phyloP scores from a whole-genome alignment of 2,797 vertebrate genomes.

The Mormyrus proboscirostris region DNA sequence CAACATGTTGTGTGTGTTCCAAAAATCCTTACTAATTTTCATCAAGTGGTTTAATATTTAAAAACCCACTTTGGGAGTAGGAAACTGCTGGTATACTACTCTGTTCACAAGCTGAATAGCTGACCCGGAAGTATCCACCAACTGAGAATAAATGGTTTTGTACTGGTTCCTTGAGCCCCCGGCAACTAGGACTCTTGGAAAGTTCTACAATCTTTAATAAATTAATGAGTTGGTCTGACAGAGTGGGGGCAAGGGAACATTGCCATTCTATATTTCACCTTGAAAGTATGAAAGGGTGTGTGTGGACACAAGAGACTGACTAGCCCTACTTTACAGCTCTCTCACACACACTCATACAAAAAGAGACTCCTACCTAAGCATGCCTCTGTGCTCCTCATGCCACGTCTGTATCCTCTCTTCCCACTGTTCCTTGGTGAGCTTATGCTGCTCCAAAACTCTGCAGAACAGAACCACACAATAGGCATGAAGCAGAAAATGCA shows the following conservation, averaged over 20 bases:
- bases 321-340: background rate
- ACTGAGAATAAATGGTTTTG: background rate
- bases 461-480: conserved; percentile 23
- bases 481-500: background rate
- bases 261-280: background rate
- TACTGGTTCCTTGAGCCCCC: background rate
- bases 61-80: background rate
- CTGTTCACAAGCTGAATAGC: background rate
- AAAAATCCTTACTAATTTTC: background rate
- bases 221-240: background rate
- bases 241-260: background rate
- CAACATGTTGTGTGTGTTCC: background rate
- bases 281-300: background rate
- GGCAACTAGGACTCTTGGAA: background rate
- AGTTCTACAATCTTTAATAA: background rate
- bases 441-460: conserved; percentile 94
- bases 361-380: conserved; percentile 71
- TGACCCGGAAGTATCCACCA: background rate
- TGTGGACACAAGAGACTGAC: background rate
- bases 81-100: background rate
- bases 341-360: background rate
- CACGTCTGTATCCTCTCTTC: conserved; percentile 96
- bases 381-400: conserved; percentile 92
- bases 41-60: background rate
- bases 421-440: conserved; percentile 96